Conservation (phyloP, 2,113 vertebrate species). For the Meles meles region DNA sequence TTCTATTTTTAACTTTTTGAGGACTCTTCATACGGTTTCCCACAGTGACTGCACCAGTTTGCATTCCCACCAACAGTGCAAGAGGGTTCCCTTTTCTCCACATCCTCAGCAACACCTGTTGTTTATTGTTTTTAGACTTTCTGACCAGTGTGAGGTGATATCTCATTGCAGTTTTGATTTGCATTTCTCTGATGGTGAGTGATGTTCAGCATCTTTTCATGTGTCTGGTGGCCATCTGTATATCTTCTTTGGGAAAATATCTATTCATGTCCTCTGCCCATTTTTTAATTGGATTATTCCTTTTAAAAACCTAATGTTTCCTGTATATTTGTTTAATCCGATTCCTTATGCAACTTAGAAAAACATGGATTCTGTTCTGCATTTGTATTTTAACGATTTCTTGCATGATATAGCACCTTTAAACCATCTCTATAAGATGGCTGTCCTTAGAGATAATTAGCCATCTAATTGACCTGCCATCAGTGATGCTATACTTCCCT, state of each 20-base stretch:
- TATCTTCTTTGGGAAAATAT: not conserved
- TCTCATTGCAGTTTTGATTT: too few species aligned
- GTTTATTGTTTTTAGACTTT: too few species aligned
- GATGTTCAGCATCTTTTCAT: too few species aligned
- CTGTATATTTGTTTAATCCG: conserved; percentile 66
- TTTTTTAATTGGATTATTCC: not conserved
- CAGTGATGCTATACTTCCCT: not conserved
- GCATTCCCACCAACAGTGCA: too few species aligned
- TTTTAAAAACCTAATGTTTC: conserved; percentile 66
- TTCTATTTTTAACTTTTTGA: too few species aligned
- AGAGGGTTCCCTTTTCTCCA: too few species aligned
- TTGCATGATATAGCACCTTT: not conserved
- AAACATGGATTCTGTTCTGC: conserved; percentile 10
- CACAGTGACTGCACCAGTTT: too few species aligned
- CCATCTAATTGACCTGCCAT: not conserved
- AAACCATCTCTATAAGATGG: not conserved
- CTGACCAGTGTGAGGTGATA: too few species aligned
- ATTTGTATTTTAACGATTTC: not conserved
- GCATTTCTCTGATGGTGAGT: too few species aligned
- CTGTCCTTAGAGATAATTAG: not conserved
- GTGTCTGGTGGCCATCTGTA: too few species aligned
- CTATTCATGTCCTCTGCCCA: not conserved
- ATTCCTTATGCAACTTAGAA: conserved; percentile 53
- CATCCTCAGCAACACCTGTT: too few species aligned
- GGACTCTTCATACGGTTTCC: too few species aligned